These are phyloP conservation scores for Rhynchonema sp. DNA, from an alignment of 2,888 invertebrate species.

Conservation along the genomic window DNA sequence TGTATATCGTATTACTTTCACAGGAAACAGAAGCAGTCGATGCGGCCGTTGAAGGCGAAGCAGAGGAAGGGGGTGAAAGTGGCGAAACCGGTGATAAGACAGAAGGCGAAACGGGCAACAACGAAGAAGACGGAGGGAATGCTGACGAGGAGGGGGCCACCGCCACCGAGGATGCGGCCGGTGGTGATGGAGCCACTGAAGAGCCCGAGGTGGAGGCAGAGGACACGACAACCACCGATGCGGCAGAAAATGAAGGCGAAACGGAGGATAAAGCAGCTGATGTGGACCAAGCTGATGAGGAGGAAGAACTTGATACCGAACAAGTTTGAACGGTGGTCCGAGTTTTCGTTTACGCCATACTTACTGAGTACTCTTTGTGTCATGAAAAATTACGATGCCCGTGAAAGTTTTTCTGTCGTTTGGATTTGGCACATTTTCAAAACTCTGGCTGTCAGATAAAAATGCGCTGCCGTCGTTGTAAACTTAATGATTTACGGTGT, in stretches of 20 bases:
- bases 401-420: too few relatives aligned
- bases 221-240: conserved; percentile 10
- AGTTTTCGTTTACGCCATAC: background rate
- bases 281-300: conserved; percentile 18
- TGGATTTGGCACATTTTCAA: too few relatives aligned
- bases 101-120: conserved; percentile 6
- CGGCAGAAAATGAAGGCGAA: conserved; percentile 9
- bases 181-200: conserved; percentile 14
- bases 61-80: background rate
- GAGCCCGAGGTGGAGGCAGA: conserved; percentile 11
- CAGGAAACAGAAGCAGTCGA: too few relatives aligned
- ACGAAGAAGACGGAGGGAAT: background rate
- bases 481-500: too few relatives aligned
- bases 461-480: too few relatives aligned
- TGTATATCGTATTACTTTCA: too few relatives aligned
- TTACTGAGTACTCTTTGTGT: too few relatives aligned
- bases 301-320: conserved; percentile 6
- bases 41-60: too few relatives aligned
- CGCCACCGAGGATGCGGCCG: conserved; percentile 12
- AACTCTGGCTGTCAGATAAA: too few relatives aligned
- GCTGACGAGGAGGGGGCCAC: background rate
- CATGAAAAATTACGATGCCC: too few relatives aligned
- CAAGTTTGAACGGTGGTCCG: background rate
- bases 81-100: background rate
- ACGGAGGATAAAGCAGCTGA: conserved; percentile 14